Base-by-base conservation (phyloP, 1,140 invertebrate genomes). In the Drosophila nebulosa region DNA sequence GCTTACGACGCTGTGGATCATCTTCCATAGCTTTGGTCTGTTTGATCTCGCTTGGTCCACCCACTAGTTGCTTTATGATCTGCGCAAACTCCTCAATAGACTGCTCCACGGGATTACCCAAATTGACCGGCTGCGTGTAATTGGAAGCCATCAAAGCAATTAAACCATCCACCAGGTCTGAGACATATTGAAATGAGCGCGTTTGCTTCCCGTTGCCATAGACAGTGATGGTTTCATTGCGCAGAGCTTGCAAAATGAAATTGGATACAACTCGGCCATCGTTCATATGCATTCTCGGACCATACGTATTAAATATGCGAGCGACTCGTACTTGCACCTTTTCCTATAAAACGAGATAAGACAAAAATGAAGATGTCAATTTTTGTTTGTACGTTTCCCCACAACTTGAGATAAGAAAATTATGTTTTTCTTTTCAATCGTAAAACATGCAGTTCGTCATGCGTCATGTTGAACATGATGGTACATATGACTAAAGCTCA, bases 251-350 rank as follows among this genome's bases (percentile, higher is more conserved):
- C 51, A 99, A 94, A 72, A 99, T 98, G 89, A 99, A 99, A 93
- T 99, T 99, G 10, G 98, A 99, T 0, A 99, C 99, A 2, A 99
- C 99, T 42, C 99, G 93, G 4, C 99, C 99, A 93, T 99, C 99
- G 86, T 99, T 98, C 94, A 99, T 98, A 89, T 99, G 98, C 99
- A 99, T 99, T 89, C 99, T 92, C 0, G 99, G 99, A n/a, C 99
- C 99, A 92, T 98, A 99, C 0, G 99, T 99, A 91, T 99, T 99
- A 90, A 99, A 99, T 75, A 99, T 99, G 72, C 99, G 93, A 0
- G 99, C 99, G 22, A 99, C 98, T 69, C 98, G 93, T 3, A 99
- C 97, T 60, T 97, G 94, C 6, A 99, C 96, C 50, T 97, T 96
- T 91, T 99, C 98, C 79, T 90, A 59, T 18, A 2, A 18, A 52